A percentile compares a stretch with the other conserved stretches of the same genome.
Conservation (phyloP, 2,888 invertebrate species). For the Morpho helenor region DNA sequence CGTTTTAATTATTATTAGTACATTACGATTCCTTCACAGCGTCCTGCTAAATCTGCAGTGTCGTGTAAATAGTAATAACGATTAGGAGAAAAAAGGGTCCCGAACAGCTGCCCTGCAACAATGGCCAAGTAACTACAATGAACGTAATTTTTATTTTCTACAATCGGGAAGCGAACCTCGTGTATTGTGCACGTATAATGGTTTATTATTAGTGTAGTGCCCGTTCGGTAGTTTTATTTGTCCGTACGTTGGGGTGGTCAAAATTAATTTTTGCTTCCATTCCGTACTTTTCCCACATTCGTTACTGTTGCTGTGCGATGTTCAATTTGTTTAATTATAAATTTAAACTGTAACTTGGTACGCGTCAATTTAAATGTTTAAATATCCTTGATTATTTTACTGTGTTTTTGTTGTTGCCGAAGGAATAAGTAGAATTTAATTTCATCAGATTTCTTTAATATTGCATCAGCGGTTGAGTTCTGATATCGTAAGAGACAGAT, state of each 20-base stretch:
- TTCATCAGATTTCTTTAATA: too few relatives aligned
- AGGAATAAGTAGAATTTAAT: too few relatives aligned
- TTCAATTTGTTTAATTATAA: too few relatives aligned
- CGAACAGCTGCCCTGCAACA: conserved; percentile 28
- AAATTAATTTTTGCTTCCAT: neutral
- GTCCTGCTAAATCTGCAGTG: neutral
- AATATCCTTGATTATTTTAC: too few relatives aligned
- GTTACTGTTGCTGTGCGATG: neutral
- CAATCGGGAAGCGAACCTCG: conserved; percentile 20
- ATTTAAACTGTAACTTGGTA: too few relatives aligned
- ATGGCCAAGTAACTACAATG: conserved; percentile 19
- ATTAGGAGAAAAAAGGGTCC: conserved; percentile 3
- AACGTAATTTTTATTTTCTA: conserved; percentile 4
- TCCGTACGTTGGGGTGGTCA: neutral
- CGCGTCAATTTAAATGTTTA: too few relatives aligned
- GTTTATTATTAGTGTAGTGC: conserved; percentile 8
- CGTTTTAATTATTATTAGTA: conserved; percentile 12
- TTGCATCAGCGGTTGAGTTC: too few relatives aligned
- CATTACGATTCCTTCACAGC: conserved; percentile 24
- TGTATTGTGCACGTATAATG: conserved; percentile 9
- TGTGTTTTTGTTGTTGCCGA: too few relatives aligned
- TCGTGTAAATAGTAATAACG: neutral
- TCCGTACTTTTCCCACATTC: neutral
- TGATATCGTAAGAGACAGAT: too few relatives aligned
- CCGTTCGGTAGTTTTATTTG: neutral